These are phyloP conservation scores for Isaurus tuberculatus DNA, from an alignment of 92 coral and sea anemone genomes.

Conservation along the genomic window DNA sequence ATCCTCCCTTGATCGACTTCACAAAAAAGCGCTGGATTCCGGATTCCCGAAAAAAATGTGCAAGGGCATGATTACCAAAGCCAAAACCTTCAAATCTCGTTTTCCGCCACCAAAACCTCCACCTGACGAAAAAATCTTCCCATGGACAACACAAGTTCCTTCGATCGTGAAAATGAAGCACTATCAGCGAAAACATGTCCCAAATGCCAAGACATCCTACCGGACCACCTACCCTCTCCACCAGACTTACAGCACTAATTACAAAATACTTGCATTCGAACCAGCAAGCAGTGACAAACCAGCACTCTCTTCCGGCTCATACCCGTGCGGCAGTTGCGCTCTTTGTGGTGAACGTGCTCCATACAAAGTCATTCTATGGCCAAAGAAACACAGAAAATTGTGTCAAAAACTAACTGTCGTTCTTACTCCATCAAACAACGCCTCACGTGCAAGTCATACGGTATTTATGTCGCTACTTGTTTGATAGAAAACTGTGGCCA, in stretches of 20 bases:
- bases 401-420: conserved; percentile 14
- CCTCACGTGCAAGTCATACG: conserved; percentile 33
- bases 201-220: conserved; percentile 7
- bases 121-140: too few relatives aligned
- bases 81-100: too few relatives aligned
- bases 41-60: too few relatives aligned
- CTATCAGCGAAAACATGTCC: background rate
- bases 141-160: too few relatives aligned
- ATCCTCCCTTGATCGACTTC: too few relatives aligned
- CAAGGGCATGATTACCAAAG: too few relatives aligned
- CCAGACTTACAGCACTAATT: background rate
- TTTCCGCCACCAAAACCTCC: too few relatives aligned
- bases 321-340: conserved; percentile 9
- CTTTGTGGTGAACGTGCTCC: background rate
- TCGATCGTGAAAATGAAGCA: background rate
- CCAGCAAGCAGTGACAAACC: background rate
- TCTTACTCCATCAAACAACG: conserved; percentile 3
- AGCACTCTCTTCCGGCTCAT: background rate
- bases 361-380: background rate
- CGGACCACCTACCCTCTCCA: conserved; percentile 10
- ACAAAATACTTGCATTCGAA: conserved; percentile 2
- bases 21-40: too few relatives aligned
- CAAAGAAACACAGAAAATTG: background rate
- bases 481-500: conserved; percentile 11
- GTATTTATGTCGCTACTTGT: conserved; percentile 4